Evolutionary conservation across 2,113 vertebrate species (phyloP), one percentile per base, ranked within the genome.

Genomic region (Carollia perspicillata): DNA sequence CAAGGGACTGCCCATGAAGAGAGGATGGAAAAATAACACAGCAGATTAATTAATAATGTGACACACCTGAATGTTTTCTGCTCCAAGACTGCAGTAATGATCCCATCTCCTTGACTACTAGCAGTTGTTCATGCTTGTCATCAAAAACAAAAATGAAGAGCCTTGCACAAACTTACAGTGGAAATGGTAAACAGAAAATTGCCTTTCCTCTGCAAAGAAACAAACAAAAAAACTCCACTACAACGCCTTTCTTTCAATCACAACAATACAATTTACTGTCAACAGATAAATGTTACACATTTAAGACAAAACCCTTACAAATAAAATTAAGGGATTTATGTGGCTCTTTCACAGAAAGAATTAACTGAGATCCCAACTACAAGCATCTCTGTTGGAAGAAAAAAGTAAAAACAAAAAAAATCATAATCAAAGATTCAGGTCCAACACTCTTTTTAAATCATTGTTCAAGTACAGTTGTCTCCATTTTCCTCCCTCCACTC

Each of bases 21-120:
- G 53, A 92, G 97, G 75, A 97, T 93, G 97, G 96, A 97, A 97
- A 97, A 95, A 97, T 97, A 97, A 98, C 97, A 91, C 96, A 33
- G 79, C 81, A 87, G 97, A 92, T 93, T 91, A 97, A 98, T 97
- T 97, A 97, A 97, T 98, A 96, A 97, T 97, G 47, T 90, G 81
- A 96, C 92, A 90, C 83, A 77, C 94, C 93, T 90, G 95, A 96
- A 91, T 42, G 77, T 97, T 97, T 97, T 92, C 91, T 95, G 80
- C 69, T 81, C 89, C 88, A 69, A 81, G 71, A 92, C 65, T 40
- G 40, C 78, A 80, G 71, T 97, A 94, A 90, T 93, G 86, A 96
- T 86, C 26, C 18, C 84, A 20, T 93, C 80, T 97, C 96, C 91
- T 94, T 97, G 95, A 91, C 96, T 83, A 97, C 95, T 37, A 51